Conservation (phyloP, 2,113 vertebrate genomes). For the Artemisiospiza belli region DNA sequence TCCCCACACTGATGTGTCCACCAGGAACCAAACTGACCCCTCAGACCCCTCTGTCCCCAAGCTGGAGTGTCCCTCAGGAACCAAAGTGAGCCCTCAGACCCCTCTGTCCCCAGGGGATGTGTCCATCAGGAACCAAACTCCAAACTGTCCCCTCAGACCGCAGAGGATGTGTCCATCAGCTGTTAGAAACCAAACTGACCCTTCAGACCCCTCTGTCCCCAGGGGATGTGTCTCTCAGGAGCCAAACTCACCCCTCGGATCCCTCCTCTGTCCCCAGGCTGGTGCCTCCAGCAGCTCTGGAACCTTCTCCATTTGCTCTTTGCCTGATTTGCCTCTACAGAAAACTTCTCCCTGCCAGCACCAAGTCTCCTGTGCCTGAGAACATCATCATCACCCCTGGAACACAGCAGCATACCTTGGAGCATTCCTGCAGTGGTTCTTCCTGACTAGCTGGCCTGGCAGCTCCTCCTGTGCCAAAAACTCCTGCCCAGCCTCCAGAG, state of each 20-base stretch:
- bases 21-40: background rate
- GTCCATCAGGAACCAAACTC: background rate
- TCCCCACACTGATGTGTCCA: too few relatives aligned
- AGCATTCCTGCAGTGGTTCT: constrained; percentile 46
- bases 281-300: background rate
- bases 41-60: too few relatives aligned
- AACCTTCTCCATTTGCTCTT: background rate
- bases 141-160: background rate
- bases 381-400: background rate
- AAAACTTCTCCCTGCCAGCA: constrained; percentile 24
- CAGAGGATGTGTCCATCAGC: too few relatives aligned
- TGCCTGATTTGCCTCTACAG: background rate
- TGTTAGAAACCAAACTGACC: background rate
- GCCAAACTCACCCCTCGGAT: constrained; percentile 19
- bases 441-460: constrained; percentile 54
- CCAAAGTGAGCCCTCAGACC: background rate
- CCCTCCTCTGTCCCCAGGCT: background rate
- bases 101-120: background rate
- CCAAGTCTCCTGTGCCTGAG: background rate
- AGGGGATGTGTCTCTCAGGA: background rate
- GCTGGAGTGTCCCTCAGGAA: background rate
- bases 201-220: background rate
- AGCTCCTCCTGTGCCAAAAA: constrained; percentile 30
- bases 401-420: constrained; percentile 54
- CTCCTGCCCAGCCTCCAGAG: constrained; percentile 27